These are phyloP conservation scores for Cinara cedri DNA, from an alignment of 2,888 invertebrate species.

Conservation along the genomic window DNA sequence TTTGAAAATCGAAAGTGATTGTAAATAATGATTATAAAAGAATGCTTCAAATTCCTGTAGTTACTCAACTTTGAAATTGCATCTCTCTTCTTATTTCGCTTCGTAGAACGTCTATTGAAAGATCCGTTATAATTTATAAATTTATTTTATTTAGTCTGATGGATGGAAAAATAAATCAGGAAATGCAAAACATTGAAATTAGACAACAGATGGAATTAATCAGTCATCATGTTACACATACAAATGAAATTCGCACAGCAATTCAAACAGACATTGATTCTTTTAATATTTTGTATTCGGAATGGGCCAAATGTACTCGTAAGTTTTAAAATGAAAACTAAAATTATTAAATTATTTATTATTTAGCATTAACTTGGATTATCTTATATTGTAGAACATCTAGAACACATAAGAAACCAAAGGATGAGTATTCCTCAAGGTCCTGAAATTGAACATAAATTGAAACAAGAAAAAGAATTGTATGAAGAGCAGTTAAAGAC, in stretches of 20 bases:
- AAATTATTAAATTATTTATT: not conserved
- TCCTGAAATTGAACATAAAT: slow-evolving; percentile 48
- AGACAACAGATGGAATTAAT: slow-evolving; percentile 52
- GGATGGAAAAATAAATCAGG: slow-evolving; percentile 48
- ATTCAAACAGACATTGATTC: slow-evolving; percentile 53
- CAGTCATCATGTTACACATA: slow-evolving; percentile 50
- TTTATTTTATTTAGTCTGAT: slow-evolving; percentile 38
- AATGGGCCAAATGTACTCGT: slow-evolving; percentile 51
- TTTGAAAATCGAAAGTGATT: too few species aligned
- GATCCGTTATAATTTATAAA: too few species aligned
- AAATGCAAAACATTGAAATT: slow-evolving; percentile 52
- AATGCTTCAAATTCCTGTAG: too few species aligned
- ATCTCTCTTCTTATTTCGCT: too few species aligned
- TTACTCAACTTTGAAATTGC: too few species aligned
- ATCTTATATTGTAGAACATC: slow-evolving; percentile 36
- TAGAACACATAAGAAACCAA: slow-evolving; percentile 52
- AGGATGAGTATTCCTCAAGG: slow-evolving; percentile 55
- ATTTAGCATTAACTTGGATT: not conserved
- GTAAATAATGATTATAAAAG: too few species aligned
- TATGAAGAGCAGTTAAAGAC: slow-evolving; percentile 50
- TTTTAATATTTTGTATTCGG: slow-evolving; percentile 50
- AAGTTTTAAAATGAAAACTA: slow-evolving; percentile 22
- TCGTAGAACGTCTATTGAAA: too few species aligned
- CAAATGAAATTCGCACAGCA: slow-evolving; percentile 52
- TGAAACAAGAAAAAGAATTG: slow-evolving; percentile 52